A percentile compares a stretch with the other conserved stretches of the same genome.
phyloP scores from a whole-genome alignment of 2,888 invertebrate species.

The Agrotis puta region DNA sequence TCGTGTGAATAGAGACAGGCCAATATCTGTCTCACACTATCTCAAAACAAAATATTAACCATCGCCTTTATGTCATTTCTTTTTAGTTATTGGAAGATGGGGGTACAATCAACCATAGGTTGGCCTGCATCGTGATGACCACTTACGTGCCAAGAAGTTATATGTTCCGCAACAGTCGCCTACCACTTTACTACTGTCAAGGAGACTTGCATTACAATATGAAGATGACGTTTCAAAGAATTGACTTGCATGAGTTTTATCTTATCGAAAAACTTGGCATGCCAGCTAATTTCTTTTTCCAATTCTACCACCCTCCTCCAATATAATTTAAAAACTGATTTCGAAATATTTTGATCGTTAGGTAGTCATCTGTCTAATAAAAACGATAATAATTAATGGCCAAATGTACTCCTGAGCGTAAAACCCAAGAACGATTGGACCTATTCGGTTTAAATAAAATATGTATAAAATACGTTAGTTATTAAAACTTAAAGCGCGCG shows the following conservation, averaged over 20 bases:
- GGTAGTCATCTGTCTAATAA: too few species aligned
- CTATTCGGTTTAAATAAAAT: too few species aligned
- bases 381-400: too few species aligned
- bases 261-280: slow-evolving; percentile 65
- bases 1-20: too few species aligned
- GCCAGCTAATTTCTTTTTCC: slow-evolving; percentile 72
- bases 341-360: not conserved
- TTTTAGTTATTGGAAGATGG: slow-evolving; percentile 75
- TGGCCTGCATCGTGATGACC: slow-evolving; percentile 78
- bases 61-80: slow-evolving; percentile 33
- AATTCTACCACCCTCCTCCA: slow-evolving; percentile 77
- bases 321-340: not conserved
- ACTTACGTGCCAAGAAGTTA: slow-evolving; percentile 70
- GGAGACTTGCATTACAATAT: slow-evolving; percentile 70
- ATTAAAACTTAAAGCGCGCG: too few species aligned
- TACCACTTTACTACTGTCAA: slow-evolving; percentile 83
- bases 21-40: not conserved
- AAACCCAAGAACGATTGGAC: too few species aligned
- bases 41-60: not conserved
- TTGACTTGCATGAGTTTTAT: slow-evolving; percentile 81
- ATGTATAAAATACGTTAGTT: too few species aligned
- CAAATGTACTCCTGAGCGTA: too few species aligned
- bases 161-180: slow-evolving; percentile 71
- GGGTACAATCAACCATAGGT: slow-evolving; percentile 64
- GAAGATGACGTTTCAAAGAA: slow-evolving; percentile 69